Evolutionary conservation across 1,140 invertebrate genomes (phyloP).

Genomic region (Drosophila seguyi): DNA sequence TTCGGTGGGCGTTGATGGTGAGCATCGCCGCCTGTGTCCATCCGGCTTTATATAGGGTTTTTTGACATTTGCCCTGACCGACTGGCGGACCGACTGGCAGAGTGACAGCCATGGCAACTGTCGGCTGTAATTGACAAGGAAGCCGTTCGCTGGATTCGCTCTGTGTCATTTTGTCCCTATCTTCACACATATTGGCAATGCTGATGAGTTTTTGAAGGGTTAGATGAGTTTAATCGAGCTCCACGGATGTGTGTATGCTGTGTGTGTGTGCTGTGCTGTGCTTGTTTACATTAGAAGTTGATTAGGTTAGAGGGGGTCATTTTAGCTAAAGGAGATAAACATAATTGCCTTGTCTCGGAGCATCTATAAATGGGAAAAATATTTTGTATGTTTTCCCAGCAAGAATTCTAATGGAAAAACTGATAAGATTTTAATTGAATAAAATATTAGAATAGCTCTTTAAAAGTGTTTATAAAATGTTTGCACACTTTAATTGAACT

Average conservation of each 20-base stretch:
- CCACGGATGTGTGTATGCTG: not conserved
- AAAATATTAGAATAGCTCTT: not conserved
- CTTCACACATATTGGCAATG: slow-evolving; percentile 45
- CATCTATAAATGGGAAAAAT: slow-evolving; percentile 16
- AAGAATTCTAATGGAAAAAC: not conserved
- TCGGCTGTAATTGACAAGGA: slow-evolving; percentile 69
- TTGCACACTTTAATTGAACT: not conserved
- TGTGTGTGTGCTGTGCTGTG: not conserved
- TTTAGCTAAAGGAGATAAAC: slow-evolving; percentile 41
- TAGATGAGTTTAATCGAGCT: slow-evolving; percentile 31
- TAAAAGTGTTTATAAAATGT: not conserved
- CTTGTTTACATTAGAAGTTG: slow-evolving; percentile 34
- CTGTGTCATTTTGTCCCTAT: slow-evolving; percentile 31
- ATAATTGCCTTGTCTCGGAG: slow-evolving; percentile 35
- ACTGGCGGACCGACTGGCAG: slow-evolving; percentile 13
- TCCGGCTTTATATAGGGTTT: slow-evolving; percentile 18
- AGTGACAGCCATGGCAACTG: slow-evolving; percentile 56
- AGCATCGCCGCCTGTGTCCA: slow-evolving; percentile 1
- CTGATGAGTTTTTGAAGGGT: slow-evolving; percentile 54
- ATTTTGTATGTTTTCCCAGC: slow-evolving; percentile 5
- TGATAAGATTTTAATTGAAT: slow-evolving; percentile 4
- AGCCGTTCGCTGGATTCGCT: slow-evolving; percentile 40
- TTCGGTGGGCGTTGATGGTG: slow-evolving; percentile 8
- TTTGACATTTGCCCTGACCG: slow-evolving; percentile 46
- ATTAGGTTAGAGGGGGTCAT: slow-evolving; percentile 46